Evolutionary conservation across 1,140 invertebrate genomes (phyloP), one percentile per base, ranked within the genome.

Genomic region (Brachionus calyciflorus): DNA sequence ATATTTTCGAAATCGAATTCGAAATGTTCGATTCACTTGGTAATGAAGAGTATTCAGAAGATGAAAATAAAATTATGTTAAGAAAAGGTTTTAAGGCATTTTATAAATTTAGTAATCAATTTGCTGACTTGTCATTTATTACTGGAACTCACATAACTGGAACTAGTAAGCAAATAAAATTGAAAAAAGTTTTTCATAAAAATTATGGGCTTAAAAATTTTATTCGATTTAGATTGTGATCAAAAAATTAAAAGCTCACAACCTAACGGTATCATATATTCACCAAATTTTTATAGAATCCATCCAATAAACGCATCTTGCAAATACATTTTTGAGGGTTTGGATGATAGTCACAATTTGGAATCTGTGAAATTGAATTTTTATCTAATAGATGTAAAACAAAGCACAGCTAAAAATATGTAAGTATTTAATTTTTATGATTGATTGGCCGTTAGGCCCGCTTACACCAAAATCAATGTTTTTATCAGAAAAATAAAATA

Each of bases 201-300:
- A 49, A 40, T 40, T 33, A 7, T 49, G 17, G 0, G 24, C 17
- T 30, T 17, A 49, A 33, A 40, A 12, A 49, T 51, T n/a, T n/a
- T n/a, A n/a, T n/a, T n/a, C n/a, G n/a, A n/a, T n/a, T n/a, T 24
- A 73, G 69, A 73, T 55, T 73, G 69, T 17, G 69, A 73, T 41
- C 69, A 73, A 73, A 73, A 51, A 49, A 51, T 73, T 14, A 51
- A 44, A 21, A 55, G 51, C 19, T 49, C 28, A 2, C 49, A 26
- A 12, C 69, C 48, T 28, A 73, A 73, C 37, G 69, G 69, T 41
- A 5, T 55, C 1, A 55, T 55, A 24, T 73, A 73, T 73, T 73
- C 69, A n/a, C 69, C 69, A 49, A 73, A 73, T 30, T 73, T 51
- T 41, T 73, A 51, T 37, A 26, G 46, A 37, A 21, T 28, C 21